A percentile compares a stretch with the other conserved stretches of the same genome.
These are phyloP conservation scores for Loxodonta africana DNA, from an alignment of 2,113 vertebrate genomes.

Conservation along the genomic window DNA sequence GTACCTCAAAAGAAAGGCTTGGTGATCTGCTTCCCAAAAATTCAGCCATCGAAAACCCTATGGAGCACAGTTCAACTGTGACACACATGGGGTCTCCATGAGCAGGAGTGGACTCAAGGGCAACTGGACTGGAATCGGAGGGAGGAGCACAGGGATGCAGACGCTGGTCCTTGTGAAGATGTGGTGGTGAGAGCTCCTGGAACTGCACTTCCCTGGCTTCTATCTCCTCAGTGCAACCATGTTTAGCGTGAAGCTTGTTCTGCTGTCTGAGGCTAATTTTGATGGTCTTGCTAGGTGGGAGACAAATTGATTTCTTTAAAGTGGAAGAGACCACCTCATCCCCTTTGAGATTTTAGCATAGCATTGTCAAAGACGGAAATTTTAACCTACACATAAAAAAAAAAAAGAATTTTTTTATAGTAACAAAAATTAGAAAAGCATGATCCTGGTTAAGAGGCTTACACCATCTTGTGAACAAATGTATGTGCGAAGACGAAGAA, in stretches of 20 bases:
- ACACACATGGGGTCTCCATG: background rate
- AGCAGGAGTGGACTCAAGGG: rapidly evolving
- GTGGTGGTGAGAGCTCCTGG: rapidly evolving
- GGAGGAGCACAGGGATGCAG: rapidly evolving
- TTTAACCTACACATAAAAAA: background rate
- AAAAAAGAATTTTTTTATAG: background rate
- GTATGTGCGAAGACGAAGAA: background rate
- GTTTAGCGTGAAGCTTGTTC: slow-evolving; percentile 64
- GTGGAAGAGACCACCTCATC: slow-evolving; percentile 46
- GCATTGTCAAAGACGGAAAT: slow-evolving; percentile 60
- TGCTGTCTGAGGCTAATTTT: slow-evolving; percentile 71
- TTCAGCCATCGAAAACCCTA: background rate
- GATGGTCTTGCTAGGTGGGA: slow-evolving; percentile 58
- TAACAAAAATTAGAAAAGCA: background rate
- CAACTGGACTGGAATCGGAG: too few relatives aligned
- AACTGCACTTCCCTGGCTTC: rapidly evolving
- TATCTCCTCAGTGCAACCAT: background rate
- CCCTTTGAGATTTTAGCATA: slow-evolving; percentile 51
- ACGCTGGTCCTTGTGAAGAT: rapidly evolving
- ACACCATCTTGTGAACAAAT: background rate
- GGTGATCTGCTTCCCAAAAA: background rate
- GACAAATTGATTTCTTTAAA: slow-evolving; percentile 52
- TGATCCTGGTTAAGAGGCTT: background rate
- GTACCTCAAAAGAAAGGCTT: background rate
- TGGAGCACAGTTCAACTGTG: background rate